Conservation (phyloP, 2,113 vertebrate species). For the Eclectus roratus region DNA sequence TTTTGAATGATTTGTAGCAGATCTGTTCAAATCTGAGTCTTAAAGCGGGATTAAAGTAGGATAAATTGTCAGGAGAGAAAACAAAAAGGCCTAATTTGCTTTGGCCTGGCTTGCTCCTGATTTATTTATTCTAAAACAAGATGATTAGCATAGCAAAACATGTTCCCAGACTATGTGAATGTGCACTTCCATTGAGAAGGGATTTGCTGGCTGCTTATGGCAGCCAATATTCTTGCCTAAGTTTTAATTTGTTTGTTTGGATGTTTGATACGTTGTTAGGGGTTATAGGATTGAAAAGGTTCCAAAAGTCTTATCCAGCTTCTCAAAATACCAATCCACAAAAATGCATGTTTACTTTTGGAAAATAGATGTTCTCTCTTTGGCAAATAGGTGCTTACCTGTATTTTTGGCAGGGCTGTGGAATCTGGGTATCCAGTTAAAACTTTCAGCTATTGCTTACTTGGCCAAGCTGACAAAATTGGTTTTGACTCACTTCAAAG, state of each 20-base stretch:
- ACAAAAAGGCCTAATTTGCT: not conserved
- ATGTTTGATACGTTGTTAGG: conserved; percentile 34
- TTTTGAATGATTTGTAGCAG: not conserved
- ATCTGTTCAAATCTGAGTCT: not conserved
- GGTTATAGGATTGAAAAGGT: conserved; percentile 42
- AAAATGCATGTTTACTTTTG: not conserved
- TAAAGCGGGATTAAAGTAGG: conserved; percentile 1
- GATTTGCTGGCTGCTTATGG: conserved; percentile 48
- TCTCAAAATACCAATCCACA: not conserved
- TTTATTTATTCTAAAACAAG: conserved; percentile 2
- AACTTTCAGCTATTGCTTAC: not conserved
- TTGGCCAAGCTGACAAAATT: not conserved
- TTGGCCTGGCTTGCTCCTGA: conserved; percentile 27
- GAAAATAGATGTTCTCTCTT: not conserved
- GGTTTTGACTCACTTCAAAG: not conserved
- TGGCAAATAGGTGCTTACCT: not conserved
- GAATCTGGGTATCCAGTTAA: not conserved
- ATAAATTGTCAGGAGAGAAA: not conserved
- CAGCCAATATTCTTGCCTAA: not conserved
- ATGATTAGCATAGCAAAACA: conserved; percentile 26
- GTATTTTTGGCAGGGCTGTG: not conserved
- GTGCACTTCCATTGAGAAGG: conserved; percentile 7
- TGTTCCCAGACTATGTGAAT: not conserved
- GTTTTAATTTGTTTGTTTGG: conserved; percentile 64
- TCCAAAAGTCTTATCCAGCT: not conserved